These are phyloP conservation scores for Larimichthys crocea DNA, from an alignment of 2,113 vertebrate species.

Conservation along the genomic window DNA sequence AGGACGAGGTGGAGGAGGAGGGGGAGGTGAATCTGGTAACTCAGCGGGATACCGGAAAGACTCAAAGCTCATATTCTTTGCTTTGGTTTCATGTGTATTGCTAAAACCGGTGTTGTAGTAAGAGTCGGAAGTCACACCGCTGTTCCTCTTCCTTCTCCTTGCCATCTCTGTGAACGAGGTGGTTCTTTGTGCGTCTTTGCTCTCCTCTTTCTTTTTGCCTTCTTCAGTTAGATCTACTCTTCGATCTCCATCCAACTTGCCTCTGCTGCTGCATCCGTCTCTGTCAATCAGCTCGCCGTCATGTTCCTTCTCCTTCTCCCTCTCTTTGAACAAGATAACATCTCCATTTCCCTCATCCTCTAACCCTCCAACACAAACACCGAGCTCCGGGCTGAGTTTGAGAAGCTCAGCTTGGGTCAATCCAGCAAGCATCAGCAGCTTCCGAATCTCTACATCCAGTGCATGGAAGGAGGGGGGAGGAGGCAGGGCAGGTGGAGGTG, in stretches of 20 bases:
- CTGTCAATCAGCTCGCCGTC: slow-evolving; percentile 19
- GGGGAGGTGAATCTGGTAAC: slow-evolving; percentile 78
- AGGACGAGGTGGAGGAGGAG: slow-evolving; percentile 85
- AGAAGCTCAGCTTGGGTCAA: slow-evolving; percentile 86
- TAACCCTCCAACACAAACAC: slow-evolving; percentile 80
- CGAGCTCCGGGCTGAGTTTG: slow-evolving; percentile 85
- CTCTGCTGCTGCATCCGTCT: slow-evolving; percentile 57
- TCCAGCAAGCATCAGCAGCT: slow-evolving; percentile 84
- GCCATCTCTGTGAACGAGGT: slow-evolving; percentile 95
- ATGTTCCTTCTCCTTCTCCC: slow-evolving; percentile 32
- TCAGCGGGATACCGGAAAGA: slow-evolving; percentile 67
- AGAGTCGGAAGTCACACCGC: slow-evolving; percentile 59
- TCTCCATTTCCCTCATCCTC: slow-evolving; percentile 73
- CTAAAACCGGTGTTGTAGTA: slow-evolving; percentile 78
- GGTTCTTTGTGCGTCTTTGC: slow-evolving; percentile 71
- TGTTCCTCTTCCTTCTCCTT: slow-evolving; percentile 85
- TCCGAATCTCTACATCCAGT: slow-evolving; percentile 85
- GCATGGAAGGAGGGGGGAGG: slow-evolving; percentile 87
- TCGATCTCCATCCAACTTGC: slow-evolving; percentile 50
- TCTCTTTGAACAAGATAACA: slow-evolving; percentile 40
- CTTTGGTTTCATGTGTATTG: slow-evolving; percentile 65
- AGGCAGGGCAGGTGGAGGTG: slow-evolving; percentile 81
- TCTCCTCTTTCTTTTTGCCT: slow-evolving; percentile 56
- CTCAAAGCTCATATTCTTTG: slow-evolving; percentile 56
- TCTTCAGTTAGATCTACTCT: slow-evolving; percentile 54